Conservation (phyloP, 2,797 vertebrate species). For the Caiman crocodilus region DNA sequence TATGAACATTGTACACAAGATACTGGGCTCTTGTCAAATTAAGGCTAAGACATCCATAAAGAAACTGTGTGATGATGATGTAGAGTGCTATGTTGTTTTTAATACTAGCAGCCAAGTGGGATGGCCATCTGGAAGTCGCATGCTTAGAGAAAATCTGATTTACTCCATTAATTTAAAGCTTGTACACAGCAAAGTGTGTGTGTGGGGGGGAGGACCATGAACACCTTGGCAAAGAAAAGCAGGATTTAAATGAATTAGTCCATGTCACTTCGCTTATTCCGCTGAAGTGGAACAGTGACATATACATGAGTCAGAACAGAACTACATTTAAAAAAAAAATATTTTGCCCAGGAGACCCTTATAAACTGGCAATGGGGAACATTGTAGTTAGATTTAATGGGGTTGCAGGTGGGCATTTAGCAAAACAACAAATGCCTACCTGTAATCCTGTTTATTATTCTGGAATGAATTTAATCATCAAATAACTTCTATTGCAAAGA, state of each 20-base stretch:
- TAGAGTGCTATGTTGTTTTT: accelerated
- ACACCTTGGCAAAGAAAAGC: constrained; percentile 61
- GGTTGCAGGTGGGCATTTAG: neutral
- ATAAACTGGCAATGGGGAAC: accelerated
- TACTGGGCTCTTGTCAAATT: accelerated
- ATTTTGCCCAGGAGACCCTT: accelerated
- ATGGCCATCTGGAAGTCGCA: neutral
- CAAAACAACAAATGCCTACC: no score
- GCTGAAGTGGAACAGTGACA: constrained; percentile 28
- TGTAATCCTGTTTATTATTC: no score
- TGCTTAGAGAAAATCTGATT: constrained; percentile 56
- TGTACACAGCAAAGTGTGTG: constrained; percentile 38
- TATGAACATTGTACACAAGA: accelerated
- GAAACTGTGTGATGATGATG: neutral
- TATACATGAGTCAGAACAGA: neutral
- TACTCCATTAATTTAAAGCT: constrained; percentile 36
- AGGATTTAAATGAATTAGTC: constrained; percentile 70
- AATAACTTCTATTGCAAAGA: neutral
- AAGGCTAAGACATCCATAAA: neutral
- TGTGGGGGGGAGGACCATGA: neutral
- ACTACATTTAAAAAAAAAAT: neutral
- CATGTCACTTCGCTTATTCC: constrained; percentile 41
- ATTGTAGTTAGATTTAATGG: accelerated
- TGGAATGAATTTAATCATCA: neutral
- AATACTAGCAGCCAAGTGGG: neutral